Evolutionary conservation across 2,888 invertebrate species (phyloP).

Genomic region (Catonia carolina): DNA sequence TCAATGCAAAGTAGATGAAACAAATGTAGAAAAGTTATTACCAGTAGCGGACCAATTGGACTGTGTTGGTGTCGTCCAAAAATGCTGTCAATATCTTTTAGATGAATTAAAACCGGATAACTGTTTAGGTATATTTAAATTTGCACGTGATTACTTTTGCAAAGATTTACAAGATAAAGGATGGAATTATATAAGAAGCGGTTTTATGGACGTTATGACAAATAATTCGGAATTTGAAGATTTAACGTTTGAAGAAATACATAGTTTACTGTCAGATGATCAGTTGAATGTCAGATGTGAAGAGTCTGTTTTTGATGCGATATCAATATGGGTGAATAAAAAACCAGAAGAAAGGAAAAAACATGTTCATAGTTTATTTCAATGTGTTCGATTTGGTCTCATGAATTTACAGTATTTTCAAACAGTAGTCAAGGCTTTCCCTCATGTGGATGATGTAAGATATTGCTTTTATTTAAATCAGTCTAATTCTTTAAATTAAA

Average conservation of each 20-base stretch:
- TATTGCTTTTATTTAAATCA: not conserved
- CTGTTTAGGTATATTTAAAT: slow-evolving; percentile 63
- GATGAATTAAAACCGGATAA: slow-evolving; percentile 58
- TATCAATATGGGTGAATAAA: slow-evolving; percentile 62
- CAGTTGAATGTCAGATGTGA: slow-evolving; percentile 65
- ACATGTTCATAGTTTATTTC: slow-evolving; percentile 53
- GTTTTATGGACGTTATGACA: slow-evolving; percentile 5
- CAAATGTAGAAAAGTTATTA: slow-evolving; percentile 62
- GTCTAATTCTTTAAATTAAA: too few relatives aligned
- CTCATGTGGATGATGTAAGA: slow-evolving; percentile 16
- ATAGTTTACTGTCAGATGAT: slow-evolving; percentile 59
- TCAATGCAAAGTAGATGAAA: slow-evolving; percentile 53
- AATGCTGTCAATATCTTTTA: slow-evolving; percentile 60
- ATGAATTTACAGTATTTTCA: slow-evolving; percentile 54
- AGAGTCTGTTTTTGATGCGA: slow-evolving; percentile 66
- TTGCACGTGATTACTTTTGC: slow-evolving; percentile 64
- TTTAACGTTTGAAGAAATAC: slow-evolving; percentile 54
- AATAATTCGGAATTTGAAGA: slow-evolving; percentile 53
- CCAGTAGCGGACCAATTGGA: slow-evolving; percentile 67
- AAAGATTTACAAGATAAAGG: slow-evolving; percentile 41
- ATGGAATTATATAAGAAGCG: slow-evolving; percentile 9
- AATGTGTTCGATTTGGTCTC: slow-evolving; percentile 60
- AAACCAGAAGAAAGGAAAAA: slow-evolving; percentile 49
- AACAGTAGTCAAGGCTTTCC: slow-evolving; percentile 51
- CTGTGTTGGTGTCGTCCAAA: slow-evolving; percentile 61